Evolutionary conservation across 2,888 invertebrate genomes (phyloP), one percentile per base, ranked within the genome.

Genomic region (Eumerus sabulonum): DNA sequence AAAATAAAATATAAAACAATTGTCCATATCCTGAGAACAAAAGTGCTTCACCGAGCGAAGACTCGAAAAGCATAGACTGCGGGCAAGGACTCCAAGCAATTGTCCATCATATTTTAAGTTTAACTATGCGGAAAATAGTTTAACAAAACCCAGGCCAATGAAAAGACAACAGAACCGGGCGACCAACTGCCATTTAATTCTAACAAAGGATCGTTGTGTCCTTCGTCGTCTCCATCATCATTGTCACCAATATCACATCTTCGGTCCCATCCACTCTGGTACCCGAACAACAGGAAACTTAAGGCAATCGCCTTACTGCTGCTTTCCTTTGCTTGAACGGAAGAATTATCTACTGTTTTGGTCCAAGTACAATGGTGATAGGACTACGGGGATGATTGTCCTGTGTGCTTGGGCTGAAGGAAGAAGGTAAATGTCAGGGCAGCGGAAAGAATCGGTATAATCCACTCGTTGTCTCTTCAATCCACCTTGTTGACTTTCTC

Each of bases 91-190:
- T 42, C 50, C 40, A 57, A 72, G 67, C 67, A 67, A 62, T 77
- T 77, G 72, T 77, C 72, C 63, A 67, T 77, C 67, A 67, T 77
- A 77, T 77, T 77, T 71, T 56, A 72, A 60, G 71, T 76, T 76
- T 54, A 76, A 76, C 76, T 76, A 66, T 77, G 72, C 51, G 67
- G 67, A 72, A 77, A 72, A 72, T 72, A 77, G 77, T 72, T 77
- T 67, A 77, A 72, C 67, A 72, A 72, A 71, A 67, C 57, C 36
- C 53, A 53, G 48, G 38, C 63, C 72, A 72, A 59, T 67, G 67
- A 57, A 72, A 72, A 72, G 66, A 72, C 72, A 64, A 64, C 63
- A 64, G 56, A 59, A 72, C 72, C 51, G 71, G 48, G 56, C 72
- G 60, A 66, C 67, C 62, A 72, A 77, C 67, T 77, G 67, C 67